phyloP scores from a whole-genome alignment of 2,797 vertebrate genomes.

The Pipistrellus pygmaeus region DNA sequence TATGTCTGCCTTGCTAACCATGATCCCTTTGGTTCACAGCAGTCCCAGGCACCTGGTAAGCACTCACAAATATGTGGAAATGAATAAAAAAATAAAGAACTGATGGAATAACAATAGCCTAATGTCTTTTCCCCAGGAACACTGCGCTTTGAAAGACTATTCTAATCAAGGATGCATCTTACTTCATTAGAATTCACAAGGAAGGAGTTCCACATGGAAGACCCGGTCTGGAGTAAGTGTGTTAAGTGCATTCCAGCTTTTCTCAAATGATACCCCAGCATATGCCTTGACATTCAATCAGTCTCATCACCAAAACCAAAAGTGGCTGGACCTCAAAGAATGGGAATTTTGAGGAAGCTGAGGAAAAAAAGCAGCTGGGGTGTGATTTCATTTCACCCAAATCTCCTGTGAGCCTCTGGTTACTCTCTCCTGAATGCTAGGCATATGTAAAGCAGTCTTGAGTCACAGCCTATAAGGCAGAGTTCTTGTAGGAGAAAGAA shows the following conservation, averaged over 20 bases:
- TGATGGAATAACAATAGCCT: not conserved
- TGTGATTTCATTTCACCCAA: not conserved
- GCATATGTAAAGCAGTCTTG: not conserved
- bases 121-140: not conserved
- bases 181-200: not conserved
- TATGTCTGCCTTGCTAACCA: not conserved
- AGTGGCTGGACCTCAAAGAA: not conserved
- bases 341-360: not conserved
- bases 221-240: not conserved
- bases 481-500: not conserved
- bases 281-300: not conserved
- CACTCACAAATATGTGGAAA: not conserved
- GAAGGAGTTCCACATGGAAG: not conserved
- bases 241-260: not conserved
- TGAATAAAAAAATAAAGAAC: not conserved
- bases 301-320: not conserved
- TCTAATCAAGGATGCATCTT: not conserved
- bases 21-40: not conserved
- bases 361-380: not conserved
- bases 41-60: not conserved
- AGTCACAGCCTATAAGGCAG: not conserved
- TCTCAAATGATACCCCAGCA: not conserved
- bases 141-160: not conserved
- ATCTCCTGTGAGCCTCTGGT: not conserved
- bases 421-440: not conserved